Percentiles rank a stretch among this genome's conserved stretches.
These are phyloP conservation scores for Aurelia coerulea DNA, from an alignment of 30 jellyfish, hydroid and myxozoan genomes.

Conservation along the genomic window DNA sequence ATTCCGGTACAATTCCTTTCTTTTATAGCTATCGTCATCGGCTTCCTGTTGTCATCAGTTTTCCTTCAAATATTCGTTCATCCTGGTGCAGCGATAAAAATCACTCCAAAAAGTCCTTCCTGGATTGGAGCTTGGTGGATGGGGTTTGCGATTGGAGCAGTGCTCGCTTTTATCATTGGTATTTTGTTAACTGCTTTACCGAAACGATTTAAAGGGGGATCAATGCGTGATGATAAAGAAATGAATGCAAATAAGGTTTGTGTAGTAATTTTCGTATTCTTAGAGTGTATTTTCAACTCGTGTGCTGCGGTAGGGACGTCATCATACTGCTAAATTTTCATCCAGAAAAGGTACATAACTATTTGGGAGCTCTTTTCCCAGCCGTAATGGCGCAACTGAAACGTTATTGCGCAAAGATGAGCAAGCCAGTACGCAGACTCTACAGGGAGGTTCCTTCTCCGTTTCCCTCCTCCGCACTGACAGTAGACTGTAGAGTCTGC, in stretches of 20 bases:
- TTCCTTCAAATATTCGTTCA: slow-evolving; percentile 60
- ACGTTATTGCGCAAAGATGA: too few relatives aligned
- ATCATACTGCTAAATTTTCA: too few relatives aligned
- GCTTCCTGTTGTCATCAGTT: slow-evolving; percentile 38
- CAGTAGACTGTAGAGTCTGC: too few relatives aligned
- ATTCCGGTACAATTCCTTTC: background rate
- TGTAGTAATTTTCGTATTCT: background rate
- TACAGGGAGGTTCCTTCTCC: too few relatives aligned
- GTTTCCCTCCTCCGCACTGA: too few relatives aligned
- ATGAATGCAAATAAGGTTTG: background rate
- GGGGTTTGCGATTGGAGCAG: slow-evolving; percentile 55
- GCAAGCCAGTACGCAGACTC: too few relatives aligned
- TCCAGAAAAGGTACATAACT: too few relatives aligned
- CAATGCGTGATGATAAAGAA: background rate
- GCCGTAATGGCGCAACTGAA: too few relatives aligned
- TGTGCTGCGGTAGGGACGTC: too few relatives aligned
- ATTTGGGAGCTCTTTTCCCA: too few relatives aligned
- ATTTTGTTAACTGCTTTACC: slow-evolving; percentile 60
- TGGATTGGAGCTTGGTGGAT: slow-evolving; percentile 91
- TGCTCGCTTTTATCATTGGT: slow-evolving; percentile 59
- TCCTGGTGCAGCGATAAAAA: slow-evolving; percentile 41
- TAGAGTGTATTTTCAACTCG: too few relatives aligned
- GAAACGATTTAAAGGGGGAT: background rate
- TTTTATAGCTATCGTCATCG: slow-evolving; percentile 51
- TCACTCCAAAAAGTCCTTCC: slow-evolving; percentile 33